Base-by-base conservation (phyloP, 2,113 vertebrate genomes). In the Calyptommatus sinebrachiatus region DNA sequence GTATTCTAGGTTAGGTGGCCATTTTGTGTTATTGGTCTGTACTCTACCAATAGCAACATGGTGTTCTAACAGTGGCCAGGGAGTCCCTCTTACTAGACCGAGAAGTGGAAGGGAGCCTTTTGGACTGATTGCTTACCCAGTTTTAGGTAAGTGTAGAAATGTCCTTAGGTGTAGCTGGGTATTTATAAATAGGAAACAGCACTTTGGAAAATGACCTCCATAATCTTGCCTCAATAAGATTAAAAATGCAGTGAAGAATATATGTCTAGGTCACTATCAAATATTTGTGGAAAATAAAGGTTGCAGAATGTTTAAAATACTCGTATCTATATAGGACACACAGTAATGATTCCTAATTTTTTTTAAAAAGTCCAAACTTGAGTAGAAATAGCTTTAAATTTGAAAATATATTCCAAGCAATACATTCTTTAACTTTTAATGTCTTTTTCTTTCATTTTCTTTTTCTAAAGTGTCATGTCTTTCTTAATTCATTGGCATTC, bases 401-500 rank as follows among this genome's bases (percentile, higher is more conserved):
- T 73, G 45, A 78, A 26, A 74, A 1, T 24, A 41, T 26, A 73
- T 18, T 66, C 4, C 4, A 72, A 10, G 16, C 69, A 84, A 5
- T 79, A 0, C 29, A 41, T 35, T 22, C 14, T n/a, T 75, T 76
- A 48, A 45, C 12, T 73, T 89, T 89, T 61, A 83, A 57, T 73
- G 10, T 69, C 26, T 14, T 57, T 57, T 57, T 18, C 53, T 57
- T 41, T 53, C 14, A 31, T 53, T 71, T 79, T 80, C 48, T 35
- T 53, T 71, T 79, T 80, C 48, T 29, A 81, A 22, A 83, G 11
- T 72, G 21, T 78, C 61, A 60, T 83, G 71, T 83, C n/a, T 31
- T 29, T 73, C 26, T 85, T 88, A 88, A 74, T 22, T 85, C 71
- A 72, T 87, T 86, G 57, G 21, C 82, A 86, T 75, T 53, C 76